Evolutionary conservation across 2,113 vertebrate species (phyloP), one percentile per base, ranked within the genome.

Genomic region (Oxyruncus cristatus): DNA sequence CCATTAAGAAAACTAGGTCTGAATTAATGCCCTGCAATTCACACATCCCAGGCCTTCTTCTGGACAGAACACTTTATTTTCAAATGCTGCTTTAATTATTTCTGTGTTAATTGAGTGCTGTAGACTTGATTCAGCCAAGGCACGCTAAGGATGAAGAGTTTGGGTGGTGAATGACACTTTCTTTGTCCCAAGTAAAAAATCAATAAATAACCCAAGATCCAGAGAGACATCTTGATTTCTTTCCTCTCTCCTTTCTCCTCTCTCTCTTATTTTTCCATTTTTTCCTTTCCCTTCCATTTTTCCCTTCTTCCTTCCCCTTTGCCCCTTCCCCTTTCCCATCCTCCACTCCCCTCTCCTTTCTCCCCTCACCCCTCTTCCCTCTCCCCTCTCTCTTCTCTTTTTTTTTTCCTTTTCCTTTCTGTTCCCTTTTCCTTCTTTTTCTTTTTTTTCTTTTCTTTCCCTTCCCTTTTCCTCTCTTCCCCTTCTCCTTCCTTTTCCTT

Each of bases 81-180:
- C 27, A 88, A 74, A 73, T 73, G 39, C 86, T 83, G 59, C 15
- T 94, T 96, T 96, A 94, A 97, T 97, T 96, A 89, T 95, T 93
- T 20, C 89, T 76, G 49, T 50, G 65, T 74, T 95, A 93, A 96
- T 76, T 96, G 94, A 92, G 86, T 89, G 92, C 47, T 84, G 14
- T 41, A 72, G 80, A 58, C 47, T 67, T 41, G 35, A 58, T 80
- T 95, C 67, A 65, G 63, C 37, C 56, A 56, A 71, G 87, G 79
- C 15, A 1, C 83, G 52, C 79, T 77, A 93, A 94, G 58, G 50
- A 95, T 86, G 73, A 81, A 72, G 78, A 65, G 73, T 67, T 49
- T 73, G 75, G 66, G 23, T 37, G 87, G 62, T 86, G 70, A 88
- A 84, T 56, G 63, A 74, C 28, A 22, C 22, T 84, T 91, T 35